Percentiles rank a stretch among this genome's conserved stretches.
Conservation (phyloP, 35 echinoderm and acorn worm genomes). For the Nesometra sesokonis region DNA sequence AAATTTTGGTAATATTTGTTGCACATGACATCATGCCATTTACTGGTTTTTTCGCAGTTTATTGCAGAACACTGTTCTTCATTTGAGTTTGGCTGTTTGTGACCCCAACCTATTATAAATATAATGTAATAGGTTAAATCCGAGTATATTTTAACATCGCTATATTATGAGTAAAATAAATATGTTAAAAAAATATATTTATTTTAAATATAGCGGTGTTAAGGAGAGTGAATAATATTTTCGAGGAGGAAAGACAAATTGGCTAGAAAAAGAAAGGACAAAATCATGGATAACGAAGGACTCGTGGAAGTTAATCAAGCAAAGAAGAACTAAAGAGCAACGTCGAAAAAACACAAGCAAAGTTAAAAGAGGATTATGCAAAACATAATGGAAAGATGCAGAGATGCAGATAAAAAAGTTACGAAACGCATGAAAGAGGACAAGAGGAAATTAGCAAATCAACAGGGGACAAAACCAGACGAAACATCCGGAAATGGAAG, state of each 20-base stretch:
- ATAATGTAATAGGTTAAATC: too few relatives aligned
- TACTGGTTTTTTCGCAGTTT: too few relatives aligned
- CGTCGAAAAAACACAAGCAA: not conserved
- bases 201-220: too few relatives aligned
- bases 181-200: too few relatives aligned
- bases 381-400: not conserved
- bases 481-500: not conserved
- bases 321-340: conserved; percentile 10
- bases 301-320: conserved; percentile 8
- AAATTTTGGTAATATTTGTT: too few relatives aligned
- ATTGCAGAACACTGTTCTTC: too few relatives aligned
- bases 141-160: too few relatives aligned
- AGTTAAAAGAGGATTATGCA: conserved; percentile 25
- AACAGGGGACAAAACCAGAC: not conserved
- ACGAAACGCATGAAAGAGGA: not conserved
- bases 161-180: too few relatives aligned
- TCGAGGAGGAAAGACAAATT: conserved; percentile 14
- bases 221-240: too few relatives aligned
- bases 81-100: too few relatives aligned
- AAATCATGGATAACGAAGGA: conserved; percentile 16
- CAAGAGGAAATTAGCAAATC: not conserved
- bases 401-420: not conserved
- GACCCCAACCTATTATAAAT: too few relatives aligned
- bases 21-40: too few relatives aligned
- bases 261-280: conserved; percentile 8